Evolutionary conservation across 2,797 vertebrate species (phyloP), one percentile per base, ranked within the genome.

Genomic region (Arremon aurantiirostris): DNA sequence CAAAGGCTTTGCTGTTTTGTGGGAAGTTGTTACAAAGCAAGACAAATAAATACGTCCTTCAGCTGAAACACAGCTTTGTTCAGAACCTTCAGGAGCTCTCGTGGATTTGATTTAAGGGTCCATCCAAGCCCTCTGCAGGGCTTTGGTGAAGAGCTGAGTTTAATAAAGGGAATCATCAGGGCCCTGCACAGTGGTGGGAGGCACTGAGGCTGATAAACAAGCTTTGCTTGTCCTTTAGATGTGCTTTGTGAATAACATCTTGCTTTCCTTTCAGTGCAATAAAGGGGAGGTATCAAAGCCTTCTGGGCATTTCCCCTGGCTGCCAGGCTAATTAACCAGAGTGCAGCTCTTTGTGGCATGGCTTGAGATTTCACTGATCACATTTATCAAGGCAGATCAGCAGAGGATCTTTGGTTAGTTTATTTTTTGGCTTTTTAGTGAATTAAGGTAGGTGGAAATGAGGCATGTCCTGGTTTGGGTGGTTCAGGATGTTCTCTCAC

Each of bases 251-350:
- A 72, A 59, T 9, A 69, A 66, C 59, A 37, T 59, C 66, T 46
- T 47, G 24, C 70, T 82, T 76, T 44, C 50, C 35, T 89, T 41
- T 63, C 59, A 37, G 50, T 27, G 63, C 23, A 73, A 22, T 79
- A n/a, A 60, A 82, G 69, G 57, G 35, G 68, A 90, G 21, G 63
- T 76, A 86, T 89, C 86, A 86, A 86, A 93, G 70, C 4, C 0
- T 66, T 80, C 83, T 86, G 90, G 81, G 66, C 75, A 82, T 86
- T 92, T 59, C 44, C 63, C 66, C 70, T 52, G 71, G 20, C 86
- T 89, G 78, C 86, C 78, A 55, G 73, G 64, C 86, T 92, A 49
- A 89, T 90, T 92, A 92, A 56, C 37, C 50, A 47, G 70, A 89
- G 39, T 69, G 42, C 22, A 92, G 13, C 81, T 65, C 73, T 76